Evolutionary conservation across 2,113 vertebrate genomes (phyloP).

Genomic region (Hippocampus zosterae): DNA sequence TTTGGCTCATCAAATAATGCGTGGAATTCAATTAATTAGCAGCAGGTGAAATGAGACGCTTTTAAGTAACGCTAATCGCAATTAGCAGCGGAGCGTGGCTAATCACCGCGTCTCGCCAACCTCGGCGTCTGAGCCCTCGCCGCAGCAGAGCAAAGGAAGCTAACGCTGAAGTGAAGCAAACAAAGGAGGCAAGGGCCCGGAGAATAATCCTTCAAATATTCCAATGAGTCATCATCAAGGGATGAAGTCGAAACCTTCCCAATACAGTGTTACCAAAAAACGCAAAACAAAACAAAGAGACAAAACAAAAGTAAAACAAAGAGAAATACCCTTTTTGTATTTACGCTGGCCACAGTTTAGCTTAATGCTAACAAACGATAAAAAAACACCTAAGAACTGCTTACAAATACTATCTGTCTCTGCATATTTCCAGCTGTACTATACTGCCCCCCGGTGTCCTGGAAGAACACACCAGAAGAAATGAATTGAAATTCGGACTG

Average conservation of each 20-base stretch:
- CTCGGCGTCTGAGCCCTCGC: not conserved
- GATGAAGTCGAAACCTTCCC: not conserved
- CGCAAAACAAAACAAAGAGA: no score
- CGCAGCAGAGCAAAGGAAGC: not conserved
- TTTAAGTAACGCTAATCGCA: conserved; percentile 7
- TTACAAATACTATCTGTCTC: no score
- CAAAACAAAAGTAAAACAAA: no score
- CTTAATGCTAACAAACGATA: no score
- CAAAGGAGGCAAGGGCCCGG: not conserved
- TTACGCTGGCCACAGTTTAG: no score
- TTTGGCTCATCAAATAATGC: conserved; percentile 2
- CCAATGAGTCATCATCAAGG: not conserved
- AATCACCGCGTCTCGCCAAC: conserved; percentile 2
- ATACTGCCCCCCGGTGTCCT: no score
- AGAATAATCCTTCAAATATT: not conserved
- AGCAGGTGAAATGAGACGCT: conserved; percentile 8
- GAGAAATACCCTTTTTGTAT: no score
- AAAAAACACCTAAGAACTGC: no score
- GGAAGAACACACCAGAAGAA: no score
- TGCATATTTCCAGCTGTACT: no score
- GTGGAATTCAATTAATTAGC: conserved; percentile 11
- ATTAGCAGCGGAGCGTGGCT: conserved; percentile 9
- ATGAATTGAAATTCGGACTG: no score
- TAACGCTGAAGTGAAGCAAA: not conserved
- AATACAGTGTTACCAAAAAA: no score